Evolutionary conservation across 2,888 invertebrate genomes (phyloP), one percentile per base, ranked within the genome.

Genomic region (Apodemia zela): DNA sequence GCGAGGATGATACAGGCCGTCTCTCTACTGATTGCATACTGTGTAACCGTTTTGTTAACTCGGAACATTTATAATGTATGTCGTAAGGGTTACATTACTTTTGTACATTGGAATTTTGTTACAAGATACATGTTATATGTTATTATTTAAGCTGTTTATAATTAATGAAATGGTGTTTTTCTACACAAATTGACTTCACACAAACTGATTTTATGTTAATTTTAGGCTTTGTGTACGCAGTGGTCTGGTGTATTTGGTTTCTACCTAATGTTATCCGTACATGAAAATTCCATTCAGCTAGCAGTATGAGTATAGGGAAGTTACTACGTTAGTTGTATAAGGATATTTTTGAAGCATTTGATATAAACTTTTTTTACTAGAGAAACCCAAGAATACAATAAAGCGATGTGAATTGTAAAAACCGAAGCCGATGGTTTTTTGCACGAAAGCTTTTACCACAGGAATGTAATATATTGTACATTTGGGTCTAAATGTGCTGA

Each of bases 271-370:
- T 84, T 82, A 83, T 80, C 85, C 81, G 80, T 84, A 80, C 85
- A 84, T 78, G 80, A 84, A 75, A 80, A 80, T 83, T 84, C 83
- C 83, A 85, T 83, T 84, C 85, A 80, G 82, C 83, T 87, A 89
- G 88, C 82, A 78, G 76, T 84, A 85, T 75, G 83, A 79, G 77
- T 81, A 82, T 86, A 85, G 84, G 82, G 73, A n/a, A 79, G 80
- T 82, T 85, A 89, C 88, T 89, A 89, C 83, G 88, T 90, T 90
- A 91, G 90, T 88, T 84, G 84, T 89, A 80, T 90, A 91, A 91
- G 91, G 88, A 89, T 85, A 90, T 91, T 91, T 91, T 91, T 89
- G 89, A 91, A 88, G 91, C 91, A 91, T 91, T 91, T 91, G 91
- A 89, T 88, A 89, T 87, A 82, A 89, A 91, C 90, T 89, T 90